phyloP scores from a whole-genome alignment of 2,888 invertebrate species.

The Drosophila austrosaltans region DNA sequence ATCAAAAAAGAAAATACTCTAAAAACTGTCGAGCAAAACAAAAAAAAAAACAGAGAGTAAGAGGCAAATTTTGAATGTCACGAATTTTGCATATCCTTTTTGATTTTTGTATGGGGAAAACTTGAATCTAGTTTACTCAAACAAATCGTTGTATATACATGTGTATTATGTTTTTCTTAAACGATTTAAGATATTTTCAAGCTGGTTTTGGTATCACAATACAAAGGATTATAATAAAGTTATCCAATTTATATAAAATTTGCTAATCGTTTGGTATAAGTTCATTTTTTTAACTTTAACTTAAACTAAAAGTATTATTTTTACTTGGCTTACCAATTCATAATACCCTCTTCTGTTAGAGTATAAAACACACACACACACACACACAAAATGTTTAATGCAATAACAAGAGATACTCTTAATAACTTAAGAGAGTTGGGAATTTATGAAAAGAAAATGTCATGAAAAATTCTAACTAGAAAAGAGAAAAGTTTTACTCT shows the following conservation, averaged over 20 bases:
- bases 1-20: conserved; percentile 25
- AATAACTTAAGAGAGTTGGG: conserved; percentile 11
- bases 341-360: neutral
- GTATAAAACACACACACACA: neutral
- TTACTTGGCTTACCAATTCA: neutral
- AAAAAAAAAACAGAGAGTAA: conserved; percentile 11
- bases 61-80: neutral
- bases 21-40: conserved; percentile 25
- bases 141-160: no score
- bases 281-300: no score
- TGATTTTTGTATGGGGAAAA: no score
- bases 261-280: no score
- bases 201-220: no score
- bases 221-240: no score
- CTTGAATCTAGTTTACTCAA: no score
- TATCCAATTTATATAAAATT: no score
- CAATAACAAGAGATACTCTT: conserved; percentile 11
- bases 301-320: no score
- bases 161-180: no score
- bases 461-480: conserved; percentile 7
- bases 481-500: conserved; percentile 2
- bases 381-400: conserved; percentile 1
- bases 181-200: no score
- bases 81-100: neutral
- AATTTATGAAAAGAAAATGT: conserved; percentile 11